Conservation (phyloP, 1,140 invertebrate species). For the Ceratina australensis region DNA sequence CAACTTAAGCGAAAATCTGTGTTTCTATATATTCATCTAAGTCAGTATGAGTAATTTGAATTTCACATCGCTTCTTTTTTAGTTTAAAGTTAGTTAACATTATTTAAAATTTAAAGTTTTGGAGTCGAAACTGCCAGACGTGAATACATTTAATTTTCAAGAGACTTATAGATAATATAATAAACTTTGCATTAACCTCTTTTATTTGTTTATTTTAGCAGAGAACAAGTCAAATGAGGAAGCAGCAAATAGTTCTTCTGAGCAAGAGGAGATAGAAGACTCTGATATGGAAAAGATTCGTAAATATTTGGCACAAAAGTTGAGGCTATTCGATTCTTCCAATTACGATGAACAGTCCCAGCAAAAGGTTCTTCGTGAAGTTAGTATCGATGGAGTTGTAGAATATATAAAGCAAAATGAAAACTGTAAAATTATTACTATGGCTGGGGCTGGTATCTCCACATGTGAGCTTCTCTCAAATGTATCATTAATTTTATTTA, state of each 20-base stretch:
- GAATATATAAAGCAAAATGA: constrained; percentile 87
- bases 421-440: constrained; percentile 93
- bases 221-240: constrained; percentile 41
- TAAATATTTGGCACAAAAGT: constrained; percentile 68
- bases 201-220: constrained; percentile 16
- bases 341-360: constrained; percentile 27
- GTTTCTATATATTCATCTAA: neutral
- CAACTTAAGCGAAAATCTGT: neutral
- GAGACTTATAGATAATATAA: neutral
- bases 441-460: constrained; percentile 97
- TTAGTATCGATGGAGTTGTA: constrained; percentile 85
- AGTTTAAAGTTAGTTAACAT: no score
- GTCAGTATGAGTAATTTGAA: constrained; percentile 11
- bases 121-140: no score
- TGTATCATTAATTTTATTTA: no score
- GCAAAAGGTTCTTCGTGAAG: constrained; percentile 71
- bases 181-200: neutral
- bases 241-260: constrained; percentile 22
- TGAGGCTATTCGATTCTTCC: constrained; percentile 59
- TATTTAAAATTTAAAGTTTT: no score
- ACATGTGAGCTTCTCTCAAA: constrained; percentile 86
- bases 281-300: constrained; percentile 68
- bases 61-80: neutral
- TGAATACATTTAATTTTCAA: neutral
- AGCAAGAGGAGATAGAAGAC: constrained; percentile 44